Conservation (phyloP, 1,140 invertebrate species). For the Drosophila saltans region DNA sequence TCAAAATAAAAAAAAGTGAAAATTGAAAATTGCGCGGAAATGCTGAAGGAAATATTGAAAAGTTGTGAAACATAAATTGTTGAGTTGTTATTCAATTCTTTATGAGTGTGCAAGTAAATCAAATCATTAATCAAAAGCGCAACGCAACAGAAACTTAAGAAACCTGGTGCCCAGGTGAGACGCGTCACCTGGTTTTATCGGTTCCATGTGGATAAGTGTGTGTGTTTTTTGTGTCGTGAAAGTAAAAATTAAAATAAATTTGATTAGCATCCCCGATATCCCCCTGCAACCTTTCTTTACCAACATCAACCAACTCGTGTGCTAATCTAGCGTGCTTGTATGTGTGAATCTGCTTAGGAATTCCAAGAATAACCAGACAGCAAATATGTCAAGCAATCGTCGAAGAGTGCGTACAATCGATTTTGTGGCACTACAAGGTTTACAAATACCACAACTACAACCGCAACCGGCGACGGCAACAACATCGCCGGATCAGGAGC, state of each 20-base stretch:
- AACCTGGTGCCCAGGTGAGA: constrained; percentile 10
- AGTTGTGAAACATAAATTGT: background rate
- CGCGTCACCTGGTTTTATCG: constrained; percentile 12
- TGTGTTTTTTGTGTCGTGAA: constrained; percentile 40
- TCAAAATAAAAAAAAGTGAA: background rate
- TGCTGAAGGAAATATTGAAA: background rate
- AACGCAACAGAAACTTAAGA: background rate
- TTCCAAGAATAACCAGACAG: constrained; percentile 61
- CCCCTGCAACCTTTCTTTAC: background rate
- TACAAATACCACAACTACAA: constrained; percentile 39
- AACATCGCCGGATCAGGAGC: constrained; percentile 17
- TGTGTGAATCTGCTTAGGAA: constrained; percentile 26
- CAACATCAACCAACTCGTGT: constrained; percentile 37
- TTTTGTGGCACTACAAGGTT: constrained; percentile 61
- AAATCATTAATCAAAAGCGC: background rate
- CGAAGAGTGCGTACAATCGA: constrained; percentile 69
- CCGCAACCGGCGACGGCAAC: constrained; percentile 37
- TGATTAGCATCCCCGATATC: constrained; percentile 39
- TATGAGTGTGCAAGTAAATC: background rate
- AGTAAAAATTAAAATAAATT: constrained; percentile 52
- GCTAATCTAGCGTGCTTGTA: constrained; percentile 31
- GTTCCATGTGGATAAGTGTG: constrained; percentile 15
- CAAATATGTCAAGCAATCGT: constrained; percentile 65
- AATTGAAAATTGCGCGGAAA: background rate
- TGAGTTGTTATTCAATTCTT: background rate